These are phyloP conservation scores for Fringilla coelebs DNA, from an alignment of 2,797 vertebrate species.

Conservation along the genomic window DNA sequence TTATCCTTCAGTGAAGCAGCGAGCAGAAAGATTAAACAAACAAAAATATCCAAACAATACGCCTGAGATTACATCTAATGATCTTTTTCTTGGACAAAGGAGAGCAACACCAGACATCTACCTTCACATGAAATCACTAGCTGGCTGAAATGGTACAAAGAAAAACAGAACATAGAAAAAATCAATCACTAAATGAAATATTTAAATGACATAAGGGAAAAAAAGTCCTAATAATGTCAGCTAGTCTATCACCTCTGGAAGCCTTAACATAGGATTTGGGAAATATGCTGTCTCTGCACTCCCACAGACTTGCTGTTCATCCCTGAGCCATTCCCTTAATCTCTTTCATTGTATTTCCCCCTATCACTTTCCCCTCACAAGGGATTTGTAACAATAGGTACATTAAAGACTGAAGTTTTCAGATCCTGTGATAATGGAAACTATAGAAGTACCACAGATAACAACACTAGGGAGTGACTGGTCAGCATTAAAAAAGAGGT, in stretches of 20 bases:
- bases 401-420: slow-evolving; percentile 2
- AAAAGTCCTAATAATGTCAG: not conserved
- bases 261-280: not conserved
- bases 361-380: not conserved
- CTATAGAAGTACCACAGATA: not conserved
- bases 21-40: not conserved
- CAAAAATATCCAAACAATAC: slow-evolving; percentile 15
- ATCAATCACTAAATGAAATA: not conserved
- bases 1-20: not conserved
- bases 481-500: not conserved
- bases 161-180: not conserved
- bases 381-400: not conserved
- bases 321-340: not conserved
- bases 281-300: not conserved
- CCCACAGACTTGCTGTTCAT: not conserved
- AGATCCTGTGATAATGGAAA: not conserved
- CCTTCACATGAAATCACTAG: not conserved
- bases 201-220: not conserved
- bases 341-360: not conserved
- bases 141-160: not conserved
- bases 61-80: slow-evolving; percentile 2
- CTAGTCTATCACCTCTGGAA: not conserved
- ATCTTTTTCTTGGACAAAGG: not conserved
- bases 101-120: not conserved
- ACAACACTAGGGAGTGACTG: not conserved